Percentiles rank a stretch among this genome's conserved stretches.
phyloP scores from a whole-genome alignment of 2,888 invertebrate species.

The Pristionchus japonicus region DNA sequence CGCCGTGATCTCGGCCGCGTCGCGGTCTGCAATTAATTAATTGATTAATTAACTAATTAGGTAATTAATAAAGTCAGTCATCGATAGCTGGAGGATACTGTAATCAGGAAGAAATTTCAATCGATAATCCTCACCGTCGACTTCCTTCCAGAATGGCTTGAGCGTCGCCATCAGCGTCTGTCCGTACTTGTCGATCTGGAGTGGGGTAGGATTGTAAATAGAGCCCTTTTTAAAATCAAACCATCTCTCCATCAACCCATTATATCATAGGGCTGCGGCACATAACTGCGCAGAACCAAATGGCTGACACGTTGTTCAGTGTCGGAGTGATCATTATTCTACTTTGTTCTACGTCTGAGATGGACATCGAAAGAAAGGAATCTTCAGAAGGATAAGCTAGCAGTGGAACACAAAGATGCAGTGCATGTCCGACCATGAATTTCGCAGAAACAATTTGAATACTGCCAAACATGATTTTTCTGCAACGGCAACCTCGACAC shows the following conservation, averaged over 20 bases:
- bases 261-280: background rate
- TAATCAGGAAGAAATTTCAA: background rate
- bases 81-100: background rate
- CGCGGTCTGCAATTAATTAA: constrained; percentile 53
- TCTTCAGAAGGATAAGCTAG: too few species aligned
- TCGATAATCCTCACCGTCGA: constrained; percentile 58
- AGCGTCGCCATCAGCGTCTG: constrained; percentile 63
- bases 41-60: background rate
- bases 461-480: too few species aligned
- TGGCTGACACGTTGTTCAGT: too few species aligned
- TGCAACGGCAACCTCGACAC: too few species aligned
- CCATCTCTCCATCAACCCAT: background rate
- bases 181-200: constrained; percentile 60
- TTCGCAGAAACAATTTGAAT: too few species aligned
- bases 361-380: too few species aligned
- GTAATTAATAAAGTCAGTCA: background rate
- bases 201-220: background rate
- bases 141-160: constrained; percentile 63
- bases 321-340: too few species aligned
- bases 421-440: too few species aligned
- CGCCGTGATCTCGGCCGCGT: constrained; percentile 60
- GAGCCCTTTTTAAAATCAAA: background rate
- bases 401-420: too few species aligned
- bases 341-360: too few species aligned
- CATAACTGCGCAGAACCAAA: too few species aligned